These are phyloP conservation scores for Pontoporia blainvillei DNA, from an alignment of 2,113 vertebrate genomes.

Conservation along the genomic window DNA sequence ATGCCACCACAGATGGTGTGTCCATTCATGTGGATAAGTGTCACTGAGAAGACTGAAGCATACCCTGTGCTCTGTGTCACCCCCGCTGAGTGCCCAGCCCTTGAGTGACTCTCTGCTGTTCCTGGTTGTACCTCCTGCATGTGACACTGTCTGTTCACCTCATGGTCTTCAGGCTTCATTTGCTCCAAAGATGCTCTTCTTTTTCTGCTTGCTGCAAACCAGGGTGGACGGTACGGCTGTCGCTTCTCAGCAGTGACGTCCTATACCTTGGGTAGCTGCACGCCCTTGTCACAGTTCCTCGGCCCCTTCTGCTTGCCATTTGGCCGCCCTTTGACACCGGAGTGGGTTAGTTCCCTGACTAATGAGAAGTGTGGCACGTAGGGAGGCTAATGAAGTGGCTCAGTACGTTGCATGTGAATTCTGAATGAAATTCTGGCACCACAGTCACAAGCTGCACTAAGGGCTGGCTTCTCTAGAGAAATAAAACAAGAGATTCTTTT, in stretches of 20 bases:
- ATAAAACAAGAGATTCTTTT: neutral
- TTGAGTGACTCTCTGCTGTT: neutral
- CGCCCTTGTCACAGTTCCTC: neutral
- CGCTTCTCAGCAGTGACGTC: neutral
- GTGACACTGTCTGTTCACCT: neutral
- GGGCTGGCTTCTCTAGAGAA: neutral
- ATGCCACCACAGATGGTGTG: slow-evolving; percentile 53
- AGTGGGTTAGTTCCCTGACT: neutral
- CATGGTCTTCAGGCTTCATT: neutral
- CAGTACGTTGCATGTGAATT: neutral
- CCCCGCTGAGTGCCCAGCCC: neutral
- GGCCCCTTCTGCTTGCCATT: slow-evolving; percentile 47
- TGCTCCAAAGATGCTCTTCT: neutral
- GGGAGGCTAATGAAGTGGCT: slow-evolving; percentile 28
- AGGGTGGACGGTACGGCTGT: neutral
- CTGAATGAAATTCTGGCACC: neutral
- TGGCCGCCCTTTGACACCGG: neutral
- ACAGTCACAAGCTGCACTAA: neutral
- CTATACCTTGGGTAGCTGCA: neutral
- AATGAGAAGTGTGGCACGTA: neutral
- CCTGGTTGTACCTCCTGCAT: neutral
- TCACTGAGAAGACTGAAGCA: neutral
- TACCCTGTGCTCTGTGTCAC: neutral
- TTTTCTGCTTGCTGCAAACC: neutral
- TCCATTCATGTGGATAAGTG: slow-evolving; percentile 40